Evolutionary conservation across 2,113 vertebrate genomes (phyloP), one percentile per base, ranked within the genome.

Genomic region (Sylvietta virens): DNA sequence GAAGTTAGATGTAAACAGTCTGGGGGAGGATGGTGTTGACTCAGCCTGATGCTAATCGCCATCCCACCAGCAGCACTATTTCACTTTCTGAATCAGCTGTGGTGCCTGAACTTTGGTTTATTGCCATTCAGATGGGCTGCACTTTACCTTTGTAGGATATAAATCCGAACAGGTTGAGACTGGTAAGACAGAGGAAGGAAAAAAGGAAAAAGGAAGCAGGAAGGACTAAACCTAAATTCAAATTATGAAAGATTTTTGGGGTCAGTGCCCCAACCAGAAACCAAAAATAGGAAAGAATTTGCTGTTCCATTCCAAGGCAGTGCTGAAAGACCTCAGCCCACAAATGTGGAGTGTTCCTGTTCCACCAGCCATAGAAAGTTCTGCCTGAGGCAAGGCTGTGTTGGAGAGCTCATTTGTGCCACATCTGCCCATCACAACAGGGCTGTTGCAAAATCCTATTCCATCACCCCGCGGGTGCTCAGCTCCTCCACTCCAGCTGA

Each of bases 101-200:
- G 54, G 35, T 35, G 21, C 20, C 66, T 95, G 95, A 69, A 93
- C 95, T 97, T 97, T 94, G 95, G 64, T 96, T 97, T 97, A 96
- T 80, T 88, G 90, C 90, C 40, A 8, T 62, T 87, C 5, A 10
- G 42, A 90, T 40, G 54, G 50, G 28, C 74, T 88, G 92, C 85
- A 86, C 85, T 96, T 97, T 83, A 96, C 74, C 93, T 93, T 37
- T 83, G 62, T 50, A 82, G 81, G 56, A n/a, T 44, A 86, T 88
- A 92, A 88, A 94, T 95, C 94, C 94, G 67, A 82, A 70, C 56
- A 54, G 64, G 71, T 9, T 90, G 71, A 77, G 74, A 58, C 47
- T 60, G 93, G 93, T 96, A 95, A 92, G 39, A 35, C 18, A 50
- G 61, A 30, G 74, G 17, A 28, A 26, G 1, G 1, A 4, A 15